phyloP scores from a whole-genome alignment of 2,113 vertebrate genomes.

The Peromyscus leucopus region DNA sequence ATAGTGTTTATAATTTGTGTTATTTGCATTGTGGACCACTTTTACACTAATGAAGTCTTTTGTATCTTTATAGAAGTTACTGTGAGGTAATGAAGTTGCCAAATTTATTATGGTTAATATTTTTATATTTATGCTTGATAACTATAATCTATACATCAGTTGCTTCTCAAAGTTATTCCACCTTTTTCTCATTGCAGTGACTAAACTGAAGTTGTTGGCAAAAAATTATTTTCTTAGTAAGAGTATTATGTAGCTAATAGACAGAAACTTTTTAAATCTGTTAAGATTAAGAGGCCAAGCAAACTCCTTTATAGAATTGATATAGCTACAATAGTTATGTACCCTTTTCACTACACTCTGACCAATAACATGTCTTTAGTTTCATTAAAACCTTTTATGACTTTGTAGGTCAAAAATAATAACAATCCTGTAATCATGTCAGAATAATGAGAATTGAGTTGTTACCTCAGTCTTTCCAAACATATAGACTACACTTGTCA shows the following conservation, averaged over 20 bases:
- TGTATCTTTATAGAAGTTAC: background rate
- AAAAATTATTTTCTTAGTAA: background rate
- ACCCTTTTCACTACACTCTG: background rate
- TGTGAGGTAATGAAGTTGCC: background rate
- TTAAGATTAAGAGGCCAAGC: background rate
- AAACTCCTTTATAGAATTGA: background rate
- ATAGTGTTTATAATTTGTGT: background rate
- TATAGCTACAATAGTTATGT: background rate
- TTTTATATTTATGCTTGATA: background rate
- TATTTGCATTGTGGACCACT: background rate
- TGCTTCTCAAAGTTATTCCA: background rate
- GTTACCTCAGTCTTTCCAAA: conserved; percentile 4
- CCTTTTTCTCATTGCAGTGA: background rate
- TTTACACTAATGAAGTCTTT: background rate
- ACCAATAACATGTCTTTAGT: background rate
- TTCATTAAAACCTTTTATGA: conserved; percentile 43
- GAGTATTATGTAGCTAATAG: background rate
- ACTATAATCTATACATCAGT: background rate
- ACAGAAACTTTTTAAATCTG: background rate
- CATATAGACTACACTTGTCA: background rate
- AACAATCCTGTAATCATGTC: background rate
- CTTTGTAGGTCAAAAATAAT: background rate
- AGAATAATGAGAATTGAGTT: background rate
- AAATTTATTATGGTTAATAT: background rate
- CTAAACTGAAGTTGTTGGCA: background rate